Evolutionary conservation across 2,888 invertebrate genomes (phyloP), one percentile per base, ranked within the genome.

Genomic region (Leptopilina drosophilae): DNA sequence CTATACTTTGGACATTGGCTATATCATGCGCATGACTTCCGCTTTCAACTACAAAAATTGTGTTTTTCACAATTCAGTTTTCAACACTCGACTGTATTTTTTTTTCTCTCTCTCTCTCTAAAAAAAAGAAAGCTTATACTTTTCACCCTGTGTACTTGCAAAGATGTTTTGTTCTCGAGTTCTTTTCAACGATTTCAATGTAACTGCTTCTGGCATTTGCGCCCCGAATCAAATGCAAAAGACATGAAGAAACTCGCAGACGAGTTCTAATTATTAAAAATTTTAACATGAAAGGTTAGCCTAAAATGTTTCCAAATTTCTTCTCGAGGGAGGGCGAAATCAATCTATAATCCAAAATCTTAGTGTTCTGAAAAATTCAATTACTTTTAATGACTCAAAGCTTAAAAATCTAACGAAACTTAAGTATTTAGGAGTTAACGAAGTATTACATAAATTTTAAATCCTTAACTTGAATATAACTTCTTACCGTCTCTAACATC

Each of bases 11-110:
- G 69, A 69, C 69, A 69, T 69, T 69, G 49, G 53, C 53, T 69
- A 53, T 53, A 69, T 69, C 69, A 69, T 69, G 53, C 69, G 53
- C 53, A 53, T 14, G 53, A 69, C 69, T 53, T 69, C 69, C 49
- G 53, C 26, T 14, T 69, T 69, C n/a, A 15, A 15, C 65, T 40
- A 53, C 49, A 69, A 69, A 69, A 14, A 69, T 69, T 26, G 14
- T 64, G 14, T 69, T 66, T 66, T 26, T 49, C 26, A 69, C 69
- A 69, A 69, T 69, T 69, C 69, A 4, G 69, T 69, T 69, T 69
- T 49, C 53, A 69, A 53, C 69, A 53, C 69, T 69, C 15, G 20
- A 62, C 62, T 59, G 20, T 46, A 8, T 46, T 5, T 46, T 20
- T 49, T 67, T 11, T 14, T 53, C 8, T 26, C 26, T 46, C 8